Base-by-base conservation (phyloP, 2,113 vertebrate genomes). In the Poeciliopsis retropinna region DNA sequence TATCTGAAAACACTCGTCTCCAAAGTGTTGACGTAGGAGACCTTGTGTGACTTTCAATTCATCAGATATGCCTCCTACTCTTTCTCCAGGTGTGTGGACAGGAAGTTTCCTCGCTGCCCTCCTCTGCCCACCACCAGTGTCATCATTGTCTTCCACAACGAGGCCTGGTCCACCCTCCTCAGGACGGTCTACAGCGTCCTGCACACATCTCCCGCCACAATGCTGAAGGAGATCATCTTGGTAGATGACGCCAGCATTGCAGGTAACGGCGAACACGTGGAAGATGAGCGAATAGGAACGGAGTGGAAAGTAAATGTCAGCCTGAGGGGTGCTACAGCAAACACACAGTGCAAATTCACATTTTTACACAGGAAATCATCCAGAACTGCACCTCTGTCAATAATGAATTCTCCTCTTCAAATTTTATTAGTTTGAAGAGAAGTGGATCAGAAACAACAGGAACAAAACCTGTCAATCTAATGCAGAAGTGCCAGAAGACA, bases 161-260 rank as follows among this genome's bases (percentile, higher is more conserved):
- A 98, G 84, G 97, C 97, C 11, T 97, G 97, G 97, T 95, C 96
- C 12, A 97, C 97, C 0, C 95, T 98, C 65, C 93, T 98, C 31
- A 94, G 96, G 28, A 97, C 97, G 0, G 97, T 99, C 30, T 96
- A 95, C 94, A 98, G 97, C 0, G 97, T 98, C 61, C 94, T 99
- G 31, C 94, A 99, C 88, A 88, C 95, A 1, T 93, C 96, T 2
- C 97, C 97, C 0, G 96, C 97, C 1, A 31, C 91, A 25, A 84
- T 99, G 77, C 95, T 99, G 27, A 95, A 91, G 22, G 97, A 99
- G 90, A 93, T 99, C 90, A 96, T 97, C 76, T 62, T 99, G 83
- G 98, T 99, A 73, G 98, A 99, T 2, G 98, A 99, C 0, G 97
- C 97, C 88, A 99, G 97, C 89, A 94, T 90, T 0, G 96, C 97